Evolutionary conservation across 2,113 vertebrate species (phyloP), one percentile per base, ranked within the genome.

Genomic region (Rhinolophus ferrumequinum): DNA sequence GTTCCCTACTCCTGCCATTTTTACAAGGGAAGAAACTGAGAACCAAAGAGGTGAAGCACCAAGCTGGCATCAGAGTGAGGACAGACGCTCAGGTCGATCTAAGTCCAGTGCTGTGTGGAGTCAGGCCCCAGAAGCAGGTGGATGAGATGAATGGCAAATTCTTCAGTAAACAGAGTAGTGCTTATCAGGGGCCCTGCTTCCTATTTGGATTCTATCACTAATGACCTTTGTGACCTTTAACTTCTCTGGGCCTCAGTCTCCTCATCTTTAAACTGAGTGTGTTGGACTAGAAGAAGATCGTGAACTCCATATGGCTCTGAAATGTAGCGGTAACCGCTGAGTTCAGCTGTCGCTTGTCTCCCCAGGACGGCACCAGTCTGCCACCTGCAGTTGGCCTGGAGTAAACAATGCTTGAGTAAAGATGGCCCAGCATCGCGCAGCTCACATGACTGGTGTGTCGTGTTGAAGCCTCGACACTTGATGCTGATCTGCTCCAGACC

Each of bases 351-450:
- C 75, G 24, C 86, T 87, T 8, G 11, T 86, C 73, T 98, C 50
- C 80, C 94, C 56, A 28, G 79, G 93, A 97, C 80, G 70, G 95
- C 93, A 67, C 94, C 89, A 38, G 70, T 62, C 94, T 96, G 95
- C 96, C 97, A 95, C 93, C 97, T 96, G 81, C 97, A 94, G 97
- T 58, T 56, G 5, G 84, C 73, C 80, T 22, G 58, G 30, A 69
- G 88, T 83, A 54, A 76, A 82, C 52, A 5, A 13, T 30, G 6
- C 75, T 58, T 50, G 76, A 47, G 35, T 22, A 14, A 69, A 80
- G 76, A 62, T 19, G 28, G 58, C 80, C 80, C 50, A 13, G 70
- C 41, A 38, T 2, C 2, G n/a, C 28, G n/a, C 28, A 19, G 21
- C 24, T 73, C 76, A 14, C 0, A 2, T 54, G 88, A 89, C 67